These are phyloP conservation scores for Thysanoteuthis rhombus DNA, from an alignment of 2,888 invertebrate species.

Conservation along the genomic window DNA sequence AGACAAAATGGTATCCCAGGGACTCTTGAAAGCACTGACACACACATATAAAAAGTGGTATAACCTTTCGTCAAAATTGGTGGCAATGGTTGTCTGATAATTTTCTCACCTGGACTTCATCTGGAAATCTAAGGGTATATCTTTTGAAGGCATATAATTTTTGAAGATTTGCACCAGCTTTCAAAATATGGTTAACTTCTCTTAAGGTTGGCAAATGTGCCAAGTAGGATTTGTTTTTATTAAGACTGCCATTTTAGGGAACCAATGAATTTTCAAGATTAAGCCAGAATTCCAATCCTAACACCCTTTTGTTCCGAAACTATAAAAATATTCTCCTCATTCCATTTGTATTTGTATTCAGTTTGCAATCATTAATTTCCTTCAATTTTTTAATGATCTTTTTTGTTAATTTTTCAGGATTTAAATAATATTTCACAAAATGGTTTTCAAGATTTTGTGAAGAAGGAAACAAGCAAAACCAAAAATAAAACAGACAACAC, in stretches of 20 bases:
- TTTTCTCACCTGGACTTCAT: too few relatives aligned
- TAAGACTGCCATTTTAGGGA: neutral
- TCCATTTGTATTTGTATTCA: neutral
- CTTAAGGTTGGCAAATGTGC: neutral
- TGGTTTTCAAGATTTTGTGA: neutral
- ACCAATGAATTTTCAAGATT: neutral
- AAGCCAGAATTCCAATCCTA: neutral
- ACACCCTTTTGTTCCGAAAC: neutral
- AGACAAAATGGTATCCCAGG: too few relatives aligned
- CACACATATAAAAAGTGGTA: too few relatives aligned
- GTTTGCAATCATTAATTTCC: neutral
- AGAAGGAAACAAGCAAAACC: neutral
- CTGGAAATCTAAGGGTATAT: too few relatives aligned
- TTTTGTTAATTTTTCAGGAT: neutral
- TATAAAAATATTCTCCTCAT: neutral
- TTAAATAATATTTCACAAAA: slow-evolving; percentile 12
- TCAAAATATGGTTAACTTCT: neutral
- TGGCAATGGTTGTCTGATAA: too few relatives aligned
- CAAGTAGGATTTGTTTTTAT: neutral
- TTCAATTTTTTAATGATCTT: neutral
- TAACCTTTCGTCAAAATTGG: too few relatives aligned
- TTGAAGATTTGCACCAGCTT: too few relatives aligned
- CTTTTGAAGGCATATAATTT: too few relatives aligned
- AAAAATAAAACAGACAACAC: neutral
- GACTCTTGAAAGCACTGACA: too few relatives aligned